Conservation (phyloP, 2,888 invertebrate species). For the Ferdinandea cuprea region DNA sequence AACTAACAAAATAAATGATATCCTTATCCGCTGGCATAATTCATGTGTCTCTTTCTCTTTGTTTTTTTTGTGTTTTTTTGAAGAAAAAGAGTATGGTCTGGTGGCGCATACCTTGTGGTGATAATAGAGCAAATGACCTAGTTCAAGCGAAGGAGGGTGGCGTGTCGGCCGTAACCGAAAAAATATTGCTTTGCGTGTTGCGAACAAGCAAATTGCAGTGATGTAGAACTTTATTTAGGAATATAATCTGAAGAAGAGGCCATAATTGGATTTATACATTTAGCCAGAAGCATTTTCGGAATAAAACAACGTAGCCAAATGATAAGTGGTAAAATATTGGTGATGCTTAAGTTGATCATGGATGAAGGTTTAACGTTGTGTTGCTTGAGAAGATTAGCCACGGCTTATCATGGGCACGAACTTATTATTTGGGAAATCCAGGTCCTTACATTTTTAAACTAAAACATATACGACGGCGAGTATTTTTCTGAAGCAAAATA, state of each 20-base stretch:
- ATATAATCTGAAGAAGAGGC: conserved; percentile 34
- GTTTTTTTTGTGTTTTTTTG: neutral
- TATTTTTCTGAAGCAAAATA: no score
- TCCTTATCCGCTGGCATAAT: conserved; percentile 68
- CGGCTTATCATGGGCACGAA: no score
- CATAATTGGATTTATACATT: conserved; percentile 51
- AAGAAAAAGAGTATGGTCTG: conserved; percentile 8
- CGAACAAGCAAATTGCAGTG: conserved; percentile 56
- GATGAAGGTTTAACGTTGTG: neutral
- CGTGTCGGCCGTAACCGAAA: conserved; percentile 15
- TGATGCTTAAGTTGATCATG: neutral
- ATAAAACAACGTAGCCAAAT: neutral
- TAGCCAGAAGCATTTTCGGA: neutral
- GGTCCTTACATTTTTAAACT: no score
- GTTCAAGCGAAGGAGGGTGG: conserved; percentile 34
- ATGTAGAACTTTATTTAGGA: conserved; percentile 41
- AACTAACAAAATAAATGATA: conserved; percentile 72
- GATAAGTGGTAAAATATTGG: neutral
- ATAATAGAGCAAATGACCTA: conserved; percentile 63
- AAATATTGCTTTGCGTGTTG: conserved; percentile 58
- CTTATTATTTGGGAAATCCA: no score
- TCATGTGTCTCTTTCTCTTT: conserved; percentile 44
- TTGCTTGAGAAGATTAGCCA: no score
- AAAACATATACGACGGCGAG: no score
- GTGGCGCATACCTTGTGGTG: conserved; percentile 47